These are phyloP conservation scores for Drosophila robusta DNA, from an alignment of 2,888 invertebrate species.

Conservation along the genomic window DNA sequence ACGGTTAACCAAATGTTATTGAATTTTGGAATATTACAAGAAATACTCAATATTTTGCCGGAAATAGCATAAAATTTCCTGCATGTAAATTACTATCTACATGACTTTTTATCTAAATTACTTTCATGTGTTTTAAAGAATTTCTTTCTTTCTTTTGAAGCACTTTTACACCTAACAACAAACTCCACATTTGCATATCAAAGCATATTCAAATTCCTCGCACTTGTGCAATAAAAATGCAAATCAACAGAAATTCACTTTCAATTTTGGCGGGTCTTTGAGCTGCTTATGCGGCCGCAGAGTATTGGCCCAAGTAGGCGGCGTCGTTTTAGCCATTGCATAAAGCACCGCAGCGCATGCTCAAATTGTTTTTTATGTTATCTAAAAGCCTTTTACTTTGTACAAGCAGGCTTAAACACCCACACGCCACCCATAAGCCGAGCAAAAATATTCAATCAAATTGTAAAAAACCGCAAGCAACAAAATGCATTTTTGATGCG, in stretches of 20 bases:
- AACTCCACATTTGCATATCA: constrained; percentile 13
- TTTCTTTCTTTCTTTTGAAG: background rate
- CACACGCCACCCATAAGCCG: constrained; percentile 26
- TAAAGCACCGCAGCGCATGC: constrained; percentile 47
- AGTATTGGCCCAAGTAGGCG: constrained; percentile 32
- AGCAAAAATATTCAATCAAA: constrained; percentile 19
- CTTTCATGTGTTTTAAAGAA: too few relatives aligned
- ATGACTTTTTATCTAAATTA: too few relatives aligned
- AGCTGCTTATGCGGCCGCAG: constrained; percentile 27
- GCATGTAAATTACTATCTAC: too few relatives aligned
- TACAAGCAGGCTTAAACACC: constrained; percentile 9
- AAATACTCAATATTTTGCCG: too few relatives aligned
- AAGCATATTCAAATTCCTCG: constrained; percentile 26
- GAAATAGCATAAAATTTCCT: too few relatives aligned
- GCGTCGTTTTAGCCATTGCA: constrained; percentile 48
- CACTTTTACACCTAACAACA: background rate
- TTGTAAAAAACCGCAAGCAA: constrained; percentile 1
- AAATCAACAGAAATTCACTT: constrained; percentile 38
- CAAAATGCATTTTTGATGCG: constrained; percentile 53
- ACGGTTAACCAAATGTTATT: too few relatives aligned
- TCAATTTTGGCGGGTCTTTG: constrained; percentile 41
- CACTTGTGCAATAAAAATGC: constrained; percentile 43
- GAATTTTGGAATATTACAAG: too few relatives aligned
- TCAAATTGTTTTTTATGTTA: constrained; percentile 53
- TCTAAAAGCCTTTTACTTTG: constrained; percentile 71